These are phyloP conservation scores for Clivina fossor DNA, from an alignment of 2,888 invertebrate genomes.

Conservation along the genomic window DNA sequence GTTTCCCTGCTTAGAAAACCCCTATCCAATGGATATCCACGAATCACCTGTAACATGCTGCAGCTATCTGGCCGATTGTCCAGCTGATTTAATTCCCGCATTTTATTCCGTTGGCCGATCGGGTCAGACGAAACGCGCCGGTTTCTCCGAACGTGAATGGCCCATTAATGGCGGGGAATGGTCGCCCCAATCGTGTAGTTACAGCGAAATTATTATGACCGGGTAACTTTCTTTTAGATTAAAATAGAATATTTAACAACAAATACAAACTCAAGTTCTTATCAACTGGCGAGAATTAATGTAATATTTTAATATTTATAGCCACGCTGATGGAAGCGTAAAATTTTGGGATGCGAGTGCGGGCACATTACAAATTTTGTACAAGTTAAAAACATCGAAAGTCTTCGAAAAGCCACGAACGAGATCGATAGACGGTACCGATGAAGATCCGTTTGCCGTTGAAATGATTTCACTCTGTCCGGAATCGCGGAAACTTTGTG, in stretches of 20 bases:
- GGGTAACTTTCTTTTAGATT: slow-evolving; percentile 74
- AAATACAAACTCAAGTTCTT: slow-evolving; percentile 1
- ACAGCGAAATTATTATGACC: slow-evolving; percentile 97
- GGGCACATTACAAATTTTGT: slow-evolving; percentile 92
- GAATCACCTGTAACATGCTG: slow-evolving; percentile 98
- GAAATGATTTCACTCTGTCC: slow-evolving; percentile 90
- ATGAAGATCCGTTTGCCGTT: slow-evolving; percentile 88
- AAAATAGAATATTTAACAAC: slow-evolving; percentile 5
- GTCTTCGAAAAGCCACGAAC: slow-evolving; percentile 75
- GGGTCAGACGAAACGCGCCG: slow-evolving; percentile 71
- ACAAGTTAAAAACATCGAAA: slow-evolving; percentile 97
- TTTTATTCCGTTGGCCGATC: slow-evolving; percentile 92
- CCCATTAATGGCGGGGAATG: slow-evolving; percentile 96
- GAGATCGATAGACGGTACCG: slow-evolving; percentile 63
- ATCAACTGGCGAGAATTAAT: slow-evolving; percentile 6
- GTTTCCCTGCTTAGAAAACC: slow-evolving; percentile 98
- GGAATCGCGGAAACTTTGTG: slow-evolving; percentile 85
- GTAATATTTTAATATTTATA: slow-evolving; percentile 48
- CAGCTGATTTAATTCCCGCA: slow-evolving; percentile 95
- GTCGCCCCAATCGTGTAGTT: slow-evolving; percentile 94
- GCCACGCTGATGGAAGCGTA: slow-evolving; percentile 96
- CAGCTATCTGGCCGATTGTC: slow-evolving; percentile 96
- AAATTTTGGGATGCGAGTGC: slow-evolving; percentile 99
- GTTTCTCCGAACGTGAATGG: slow-evolving; percentile 93
- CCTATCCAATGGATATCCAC: slow-evolving; percentile 99